phyloP scores from a whole-genome alignment of 1,140 invertebrate genomes.

The Drosophila santomea region DNA sequence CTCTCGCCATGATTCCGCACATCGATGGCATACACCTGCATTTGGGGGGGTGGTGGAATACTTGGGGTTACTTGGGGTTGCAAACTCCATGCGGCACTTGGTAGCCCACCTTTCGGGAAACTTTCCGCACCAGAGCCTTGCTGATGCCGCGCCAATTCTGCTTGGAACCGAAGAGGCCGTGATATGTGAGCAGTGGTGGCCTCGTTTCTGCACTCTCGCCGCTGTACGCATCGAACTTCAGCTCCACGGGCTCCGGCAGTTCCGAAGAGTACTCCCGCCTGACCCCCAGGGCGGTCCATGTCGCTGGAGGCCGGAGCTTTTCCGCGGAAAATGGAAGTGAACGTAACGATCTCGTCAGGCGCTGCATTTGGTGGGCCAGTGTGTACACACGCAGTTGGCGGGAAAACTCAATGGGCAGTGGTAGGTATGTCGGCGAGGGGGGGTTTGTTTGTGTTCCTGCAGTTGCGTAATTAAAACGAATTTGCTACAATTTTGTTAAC shows the following conservation, averaged over 20 bases:
- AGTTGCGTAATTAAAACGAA: slow-evolving; percentile 13
- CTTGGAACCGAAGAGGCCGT: slow-evolving; percentile 94
- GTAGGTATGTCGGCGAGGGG: neutral
- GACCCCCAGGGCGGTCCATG: neutral
- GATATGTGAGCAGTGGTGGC: slow-evolving; percentile 92
- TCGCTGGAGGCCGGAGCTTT: neutral
- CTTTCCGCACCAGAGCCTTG: slow-evolving; percentile 88
- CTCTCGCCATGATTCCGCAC: slow-evolving; percentile 96
- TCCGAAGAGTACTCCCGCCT: neutral
- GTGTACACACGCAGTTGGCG: slow-evolving; percentile 23
- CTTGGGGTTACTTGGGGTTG: neutral
- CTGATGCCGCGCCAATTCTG: slow-evolving; percentile 93
- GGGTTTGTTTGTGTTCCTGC: neutral
- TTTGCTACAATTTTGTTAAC: neutral
- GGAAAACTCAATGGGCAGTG: slow-evolving; percentile 2
- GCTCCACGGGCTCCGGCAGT: slow-evolving; percentile 17
- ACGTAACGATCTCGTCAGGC: slow-evolving; percentile 38
- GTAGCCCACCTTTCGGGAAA: slow-evolving; percentile 86
- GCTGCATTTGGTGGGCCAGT: slow-evolving; percentile 29
- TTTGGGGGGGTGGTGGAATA: neutral
- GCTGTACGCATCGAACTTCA: slow-evolving; percentile 48
- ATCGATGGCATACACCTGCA: slow-evolving; percentile 90
- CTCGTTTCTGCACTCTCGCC: slow-evolving; percentile 4
- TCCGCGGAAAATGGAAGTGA: slow-evolving; percentile 3
- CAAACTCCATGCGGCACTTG: no score